Conservation (phyloP, 2,113 vertebrate genomes). For the Brienomyrus brachyistius region DNA sequence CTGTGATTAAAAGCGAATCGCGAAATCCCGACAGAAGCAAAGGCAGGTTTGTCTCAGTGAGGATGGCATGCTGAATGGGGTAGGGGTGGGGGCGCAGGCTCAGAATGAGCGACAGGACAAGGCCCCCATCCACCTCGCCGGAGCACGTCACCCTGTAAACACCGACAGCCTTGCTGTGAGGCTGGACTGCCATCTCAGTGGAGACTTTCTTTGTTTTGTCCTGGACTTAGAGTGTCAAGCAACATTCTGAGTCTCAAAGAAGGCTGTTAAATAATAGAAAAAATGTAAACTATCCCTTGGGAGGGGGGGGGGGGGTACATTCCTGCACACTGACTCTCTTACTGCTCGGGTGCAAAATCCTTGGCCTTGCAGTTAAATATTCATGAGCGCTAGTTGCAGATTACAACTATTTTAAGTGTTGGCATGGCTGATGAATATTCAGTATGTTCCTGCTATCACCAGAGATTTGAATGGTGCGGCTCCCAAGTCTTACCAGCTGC, state of each 20-base stretch:
- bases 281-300: neutral
- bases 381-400: constrained; percentile 9
- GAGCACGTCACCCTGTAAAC: neutral
- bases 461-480: neutral
- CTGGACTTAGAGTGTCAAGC: neutral
- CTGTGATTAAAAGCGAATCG: constrained; percentile 31
- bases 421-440: neutral
- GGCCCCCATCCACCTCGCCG: neutral
- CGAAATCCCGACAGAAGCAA: neutral
- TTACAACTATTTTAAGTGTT: constrained; percentile 10
- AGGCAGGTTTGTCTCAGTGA: neutral
- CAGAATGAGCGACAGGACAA: neutral
- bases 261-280: neutral
- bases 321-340: neutral
- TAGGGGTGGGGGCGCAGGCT: neutral
- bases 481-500: neutral
- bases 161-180: neutral
- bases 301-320: neutral
- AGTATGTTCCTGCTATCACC: neutral
- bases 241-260: neutral
- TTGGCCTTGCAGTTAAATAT: neutral
- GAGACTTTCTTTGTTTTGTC: neutral
- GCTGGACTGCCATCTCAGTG: too few species aligned
- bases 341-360: neutral
- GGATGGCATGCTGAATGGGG: neutral